Evolutionary conservation across 2,888 invertebrate species (phyloP).

Genomic region (Scaptomyza caliginosa): DNA sequence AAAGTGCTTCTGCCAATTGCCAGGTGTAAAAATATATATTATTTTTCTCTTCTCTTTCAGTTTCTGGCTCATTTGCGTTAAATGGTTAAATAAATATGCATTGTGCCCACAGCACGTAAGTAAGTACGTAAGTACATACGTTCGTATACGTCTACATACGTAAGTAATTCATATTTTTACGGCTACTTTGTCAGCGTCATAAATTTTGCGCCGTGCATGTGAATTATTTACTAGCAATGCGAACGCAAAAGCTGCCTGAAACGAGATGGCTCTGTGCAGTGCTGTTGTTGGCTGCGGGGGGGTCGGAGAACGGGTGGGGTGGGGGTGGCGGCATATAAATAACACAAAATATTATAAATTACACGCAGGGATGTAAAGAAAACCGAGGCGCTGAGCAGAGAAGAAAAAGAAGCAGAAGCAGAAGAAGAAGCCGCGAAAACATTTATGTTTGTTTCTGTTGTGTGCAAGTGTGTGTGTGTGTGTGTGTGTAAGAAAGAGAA

Average conservation of each 20-base stretch:
- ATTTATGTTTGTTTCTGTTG: constrained; percentile 43
- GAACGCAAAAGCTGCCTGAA: constrained; percentile 26
- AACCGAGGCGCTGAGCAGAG: constrained; percentile 51
- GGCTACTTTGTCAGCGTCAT: constrained; percentile 78
- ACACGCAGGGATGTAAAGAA: constrained; percentile 71
- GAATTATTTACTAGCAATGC: constrained; percentile 77
- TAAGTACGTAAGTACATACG: constrained; percentile 9
- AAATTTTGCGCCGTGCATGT: constrained; percentile 67
- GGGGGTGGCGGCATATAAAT: constrained; percentile 61
- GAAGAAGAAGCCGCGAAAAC: constrained; percentile 71
- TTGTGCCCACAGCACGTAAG: constrained; percentile 26
- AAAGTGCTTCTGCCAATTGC: constrained; percentile 13
- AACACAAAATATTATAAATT: constrained; percentile 78
- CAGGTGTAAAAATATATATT: constrained; percentile 2
- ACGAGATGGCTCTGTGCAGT: constrained; percentile 10
- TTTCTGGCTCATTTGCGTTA: constrained; percentile 51
- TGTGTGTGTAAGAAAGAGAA: constrained; percentile 25
- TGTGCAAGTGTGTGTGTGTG: constrained; percentile 1
- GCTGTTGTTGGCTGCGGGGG: not conserved
- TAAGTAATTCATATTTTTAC: constrained; percentile 77
- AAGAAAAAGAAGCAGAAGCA: constrained; percentile 37
- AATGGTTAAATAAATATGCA: constrained; percentile 59
- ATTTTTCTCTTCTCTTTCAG: constrained; percentile 3
- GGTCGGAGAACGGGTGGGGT: not conserved
- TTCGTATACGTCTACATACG: constrained; percentile 10